Evolutionary conservation across 2,888 invertebrate species (phyloP).

Genomic region (Himalopsyche japonica): DNA sequence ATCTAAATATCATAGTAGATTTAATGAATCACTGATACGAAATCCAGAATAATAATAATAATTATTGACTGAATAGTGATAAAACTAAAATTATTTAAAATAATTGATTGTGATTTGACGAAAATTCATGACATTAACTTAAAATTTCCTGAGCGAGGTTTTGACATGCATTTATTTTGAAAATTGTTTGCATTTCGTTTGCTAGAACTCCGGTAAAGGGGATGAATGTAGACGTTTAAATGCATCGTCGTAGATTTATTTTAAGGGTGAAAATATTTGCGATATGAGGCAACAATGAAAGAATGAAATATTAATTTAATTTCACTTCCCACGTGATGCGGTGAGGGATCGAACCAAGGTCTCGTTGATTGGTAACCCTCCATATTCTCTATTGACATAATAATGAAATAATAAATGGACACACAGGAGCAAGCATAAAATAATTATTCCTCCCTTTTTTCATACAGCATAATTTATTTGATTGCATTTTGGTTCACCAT

Average conservation of each 20-base stretch:
- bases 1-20: no score
- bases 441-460: conserved; percentile 2
- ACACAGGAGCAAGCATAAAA: not conserved
- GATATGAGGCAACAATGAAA: conserved; percentile 39
- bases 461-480: not conserved
- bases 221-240: conserved; percentile 38
- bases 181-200: not conserved
- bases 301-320: conserved; percentile 41
- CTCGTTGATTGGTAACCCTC: not conserved
- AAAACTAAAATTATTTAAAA: no score
- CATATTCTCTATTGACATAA: conserved; percentile 33
- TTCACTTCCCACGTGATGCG: conserved; percentile 26
- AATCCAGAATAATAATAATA: no score
- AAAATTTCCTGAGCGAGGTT: no score
- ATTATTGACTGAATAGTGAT: no score
- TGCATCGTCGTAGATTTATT: conserved; percentile 36
- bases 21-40: no score
- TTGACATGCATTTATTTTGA: no score
- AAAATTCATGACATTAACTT: no score
- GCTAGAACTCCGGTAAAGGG: conserved; percentile 9
- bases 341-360: conserved; percentile 13
- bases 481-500: not conserved
- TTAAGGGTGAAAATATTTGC: conserved; percentile 37
- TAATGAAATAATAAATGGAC: conserved; percentile 39
- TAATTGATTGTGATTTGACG: no score